Evolutionary conservation across 30 jellyfish, hydroid and myxozoan species (phyloP).

Genomic region (Haliclystus octoradiatus): DNA sequence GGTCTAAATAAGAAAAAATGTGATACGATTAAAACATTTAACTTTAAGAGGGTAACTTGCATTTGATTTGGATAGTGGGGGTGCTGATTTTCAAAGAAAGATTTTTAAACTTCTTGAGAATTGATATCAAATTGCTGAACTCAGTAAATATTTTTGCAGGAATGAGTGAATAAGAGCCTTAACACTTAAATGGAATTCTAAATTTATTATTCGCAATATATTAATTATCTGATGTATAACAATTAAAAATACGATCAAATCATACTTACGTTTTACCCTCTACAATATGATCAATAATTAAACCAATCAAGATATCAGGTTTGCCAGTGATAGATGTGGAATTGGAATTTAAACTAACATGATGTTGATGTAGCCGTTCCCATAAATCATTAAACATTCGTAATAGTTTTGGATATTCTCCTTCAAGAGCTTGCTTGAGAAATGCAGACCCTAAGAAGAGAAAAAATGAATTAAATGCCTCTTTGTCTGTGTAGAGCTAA

Average conservation of each 20-base stretch:
- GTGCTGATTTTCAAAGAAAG: no score
- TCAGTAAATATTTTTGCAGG: no score
- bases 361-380: constrained; percentile 25
- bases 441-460: constrained; percentile 50
- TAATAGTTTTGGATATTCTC: constrained; percentile 87
- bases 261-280: not conserved
- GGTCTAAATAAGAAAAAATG: constrained; percentile 36
- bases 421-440: constrained; percentile 76
- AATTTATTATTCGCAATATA: no score
- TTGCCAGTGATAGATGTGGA: not conserved
- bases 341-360: not conserved
- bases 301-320: not conserved
- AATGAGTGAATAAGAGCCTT: no score
- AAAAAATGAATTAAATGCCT: not conserved
- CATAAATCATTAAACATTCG: constrained; percentile 86
- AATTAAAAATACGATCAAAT: not conserved
- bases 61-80: no score
- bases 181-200: no score
- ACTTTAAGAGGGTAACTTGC: no score
- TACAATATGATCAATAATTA: not conserved
- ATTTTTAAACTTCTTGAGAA: no score
- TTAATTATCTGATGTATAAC: no score
- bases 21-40: not conserved
- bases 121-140: no score
- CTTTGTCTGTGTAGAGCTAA: not conserved